These are phyloP conservation scores for Falco peregrinus DNA, from an alignment of 2,797 vertebrate species.

Conservation along the genomic window DNA sequence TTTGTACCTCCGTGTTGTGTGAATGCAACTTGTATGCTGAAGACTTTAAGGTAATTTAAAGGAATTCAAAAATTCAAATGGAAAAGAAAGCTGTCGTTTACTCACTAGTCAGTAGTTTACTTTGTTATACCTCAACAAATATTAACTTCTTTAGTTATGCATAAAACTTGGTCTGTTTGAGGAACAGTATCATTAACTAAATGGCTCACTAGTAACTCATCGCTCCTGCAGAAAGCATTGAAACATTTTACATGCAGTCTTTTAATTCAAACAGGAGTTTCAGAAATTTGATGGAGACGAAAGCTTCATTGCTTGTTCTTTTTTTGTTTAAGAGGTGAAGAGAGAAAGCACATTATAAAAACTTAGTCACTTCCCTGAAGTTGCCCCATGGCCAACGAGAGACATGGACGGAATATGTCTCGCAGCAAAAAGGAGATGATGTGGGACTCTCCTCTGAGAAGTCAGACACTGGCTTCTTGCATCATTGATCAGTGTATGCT, in stretches of 20 bases:
- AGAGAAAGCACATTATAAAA: background rate
- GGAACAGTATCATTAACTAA: constrained; percentile 7
- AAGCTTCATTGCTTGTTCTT: background rate
- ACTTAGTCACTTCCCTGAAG: background rate
- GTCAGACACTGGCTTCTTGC: background rate
- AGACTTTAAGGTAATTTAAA: background rate
- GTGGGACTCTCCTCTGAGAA: background rate
- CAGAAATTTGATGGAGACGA: background rate
- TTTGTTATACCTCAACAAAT: background rate
- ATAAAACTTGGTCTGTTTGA: background rate
- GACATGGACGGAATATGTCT: background rate
- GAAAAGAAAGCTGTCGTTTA: background rate
- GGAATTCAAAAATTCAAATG: background rate
- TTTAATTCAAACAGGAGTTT: background rate
- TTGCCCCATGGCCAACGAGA: background rate
- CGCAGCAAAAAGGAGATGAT: background rate
- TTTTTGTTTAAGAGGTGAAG: background rate
- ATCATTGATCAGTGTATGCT: background rate
- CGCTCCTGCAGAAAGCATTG: background rate
- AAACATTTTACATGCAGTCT: background rate
- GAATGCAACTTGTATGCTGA: background rate
- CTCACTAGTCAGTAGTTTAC: background rate
- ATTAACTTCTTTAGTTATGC: constrained; percentile 34
- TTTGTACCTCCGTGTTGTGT: rapidly evolving
- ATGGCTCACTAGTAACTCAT: background rate